Evolutionary conservation across 2,113 vertebrate species (phyloP).

Genomic region (Lamprologus tigripictilis): DNA sequence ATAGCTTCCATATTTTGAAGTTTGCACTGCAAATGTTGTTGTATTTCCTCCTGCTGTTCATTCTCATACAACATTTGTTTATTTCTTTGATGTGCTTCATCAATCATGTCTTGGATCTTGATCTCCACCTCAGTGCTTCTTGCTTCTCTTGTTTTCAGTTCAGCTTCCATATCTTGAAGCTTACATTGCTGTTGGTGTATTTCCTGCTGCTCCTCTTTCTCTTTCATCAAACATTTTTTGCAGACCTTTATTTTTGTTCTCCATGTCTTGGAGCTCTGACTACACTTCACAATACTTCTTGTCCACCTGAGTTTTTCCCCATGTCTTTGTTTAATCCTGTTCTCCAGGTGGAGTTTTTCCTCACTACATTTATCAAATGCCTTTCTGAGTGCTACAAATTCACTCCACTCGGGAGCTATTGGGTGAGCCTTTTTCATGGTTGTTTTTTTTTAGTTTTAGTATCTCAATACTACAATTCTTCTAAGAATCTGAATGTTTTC

Average conservation of each 20-base stretch:
- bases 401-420: rapidly evolving
- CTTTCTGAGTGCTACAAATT: not conserved
- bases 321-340: not conserved
- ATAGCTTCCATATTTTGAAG: not conserved
- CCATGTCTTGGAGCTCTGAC: not conserved
- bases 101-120: not conserved
- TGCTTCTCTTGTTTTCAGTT: not conserved
- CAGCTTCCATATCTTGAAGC: not conserved
- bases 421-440: not conserved
- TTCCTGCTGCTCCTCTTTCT: not conserved
- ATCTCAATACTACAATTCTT: not conserved
- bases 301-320: not conserved
- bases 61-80: not conserved
- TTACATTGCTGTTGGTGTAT: not conserved
- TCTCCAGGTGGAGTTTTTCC: not conserved
- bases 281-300: rapidly evolving
- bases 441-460: not conserved
- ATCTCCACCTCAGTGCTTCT: not conserved
- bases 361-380: not conserved
- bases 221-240: not conserved
- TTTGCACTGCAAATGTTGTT: not conserved
- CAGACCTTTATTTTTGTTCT: rapidly evolving
- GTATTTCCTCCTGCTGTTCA: not conserved
- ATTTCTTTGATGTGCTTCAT: rapidly evolving
- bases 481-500: not conserved